Evolutionary conservation across 1,140 invertebrate genomes (phyloP), one percentile per base, ranked within the genome.

Genomic region (Drosophila kurseongensis): DNA sequence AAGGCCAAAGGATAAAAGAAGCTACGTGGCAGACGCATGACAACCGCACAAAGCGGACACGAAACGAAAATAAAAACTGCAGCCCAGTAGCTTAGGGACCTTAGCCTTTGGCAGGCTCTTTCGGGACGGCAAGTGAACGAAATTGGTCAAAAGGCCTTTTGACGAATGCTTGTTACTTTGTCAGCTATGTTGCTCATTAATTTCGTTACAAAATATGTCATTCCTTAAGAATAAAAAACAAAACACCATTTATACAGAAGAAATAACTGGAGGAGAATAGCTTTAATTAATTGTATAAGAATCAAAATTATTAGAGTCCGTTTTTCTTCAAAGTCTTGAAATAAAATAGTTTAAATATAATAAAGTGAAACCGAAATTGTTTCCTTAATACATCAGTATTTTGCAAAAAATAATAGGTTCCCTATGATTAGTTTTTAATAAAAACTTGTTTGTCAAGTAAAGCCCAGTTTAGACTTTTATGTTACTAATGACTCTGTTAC

Each of bases 31-130:
- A 58, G 72, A 82, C 63, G 76, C 81, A 77, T 76, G 81, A 85
- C 81, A 75, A 48, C 74, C 73, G 56, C 62, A 76, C 71, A 82
- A 88, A 76, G 67, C 62, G 48, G 65, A 35, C 59, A 52, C 62
- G 38, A 55, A 75, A 77, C 27, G 65, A 48, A 83, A 78, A 80
- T 68, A 83, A 83, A 75, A 78, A 80, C 57, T 88, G 67, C 71
- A 68, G 41, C n/a, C 38, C 65, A 66, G 45, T 65, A 18, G 65
- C 65, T 63, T 52, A 52, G 38, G 65, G 65, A 29, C 32, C 29
- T 13, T 35, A 66, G 60, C 35, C 60, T 68, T 66, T 68, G 60
- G 8, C 65, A 44, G 60, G 29, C 60, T 52, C 60, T 45, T 66
- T 68, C 14, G 65, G 38, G 27, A 36, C 52, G 36, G 27, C 9